Percentiles rank a stretch among this genome's conserved stretches.
phyloP scores from a whole-genome alignment of 2,888 invertebrate species.

The Metallyticus violacea region DNA sequence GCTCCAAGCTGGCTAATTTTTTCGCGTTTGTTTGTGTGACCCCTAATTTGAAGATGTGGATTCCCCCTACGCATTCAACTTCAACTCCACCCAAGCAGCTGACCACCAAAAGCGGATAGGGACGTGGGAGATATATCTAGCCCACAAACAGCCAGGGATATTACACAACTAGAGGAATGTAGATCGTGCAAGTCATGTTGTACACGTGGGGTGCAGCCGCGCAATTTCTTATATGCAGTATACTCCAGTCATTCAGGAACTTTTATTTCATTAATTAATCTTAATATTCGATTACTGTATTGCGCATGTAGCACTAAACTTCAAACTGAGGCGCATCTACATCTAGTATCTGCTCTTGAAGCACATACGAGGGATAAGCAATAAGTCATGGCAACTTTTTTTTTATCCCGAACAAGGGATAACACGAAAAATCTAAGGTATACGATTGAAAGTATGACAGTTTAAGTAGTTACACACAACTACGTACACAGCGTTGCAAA shows the following conservation, averaged over 20 bases:
- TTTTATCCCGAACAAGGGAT: too few species aligned
- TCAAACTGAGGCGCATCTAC: too few species aligned
- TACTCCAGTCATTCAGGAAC: neutral
- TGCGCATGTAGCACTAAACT: too few species aligned
- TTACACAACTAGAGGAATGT: neutral
- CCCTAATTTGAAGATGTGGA: neutral
- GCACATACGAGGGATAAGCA: too few species aligned
- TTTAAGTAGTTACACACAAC: too few species aligned
- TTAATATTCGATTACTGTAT: too few species aligned
- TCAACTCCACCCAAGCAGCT: neutral
- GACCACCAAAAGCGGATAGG: conserved; percentile 6
- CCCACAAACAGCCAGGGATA: neutral
- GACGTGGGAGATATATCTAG: neutral
- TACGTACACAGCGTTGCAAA: too few species aligned
- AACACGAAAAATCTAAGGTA: too few species aligned
- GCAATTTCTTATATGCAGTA: too few species aligned
- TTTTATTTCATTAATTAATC: neutral
- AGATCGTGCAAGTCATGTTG: neutral
- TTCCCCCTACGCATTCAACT: neutral
- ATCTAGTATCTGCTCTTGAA: too few species aligned
- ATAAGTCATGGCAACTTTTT: too few species aligned
- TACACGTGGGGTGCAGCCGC: neutral
- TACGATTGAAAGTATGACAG: too few species aligned
- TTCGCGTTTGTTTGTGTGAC: neutral
- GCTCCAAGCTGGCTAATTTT: neutral